These are phyloP conservation scores for Hylaea fasciaria DNA, from an alignment of 2,888 invertebrate genomes.

Conservation along the genomic window DNA sequence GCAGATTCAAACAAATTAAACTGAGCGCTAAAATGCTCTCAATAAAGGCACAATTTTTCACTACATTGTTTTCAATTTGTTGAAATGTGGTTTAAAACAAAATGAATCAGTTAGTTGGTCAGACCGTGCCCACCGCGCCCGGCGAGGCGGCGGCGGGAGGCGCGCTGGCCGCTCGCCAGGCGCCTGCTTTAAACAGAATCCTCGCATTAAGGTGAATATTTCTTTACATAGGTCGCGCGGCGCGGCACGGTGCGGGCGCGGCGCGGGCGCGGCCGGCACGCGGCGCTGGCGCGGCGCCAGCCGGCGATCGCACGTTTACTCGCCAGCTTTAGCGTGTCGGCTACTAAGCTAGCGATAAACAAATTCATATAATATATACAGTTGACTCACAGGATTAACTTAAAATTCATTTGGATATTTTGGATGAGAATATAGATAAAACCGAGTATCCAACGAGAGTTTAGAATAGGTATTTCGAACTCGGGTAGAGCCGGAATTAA, in stretches of 20 bases:
- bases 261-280: constrained; percentile 3
- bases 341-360: constrained; percentile 10
- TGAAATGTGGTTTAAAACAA: neutral
- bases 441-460: neutral
- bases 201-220: constrained; percentile 26
- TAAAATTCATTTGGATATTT: neutral
- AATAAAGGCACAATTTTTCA: no score
- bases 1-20: no score
- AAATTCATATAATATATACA: constrained; percentile 1
- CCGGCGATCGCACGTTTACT: neutral
- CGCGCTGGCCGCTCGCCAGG: constrained; percentile 7
- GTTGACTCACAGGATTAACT: neutral
- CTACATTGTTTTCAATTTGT: no score
- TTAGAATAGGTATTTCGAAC: neutral
- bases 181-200: constrained; percentile 12
- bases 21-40: no score
- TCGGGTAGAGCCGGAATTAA: no score
- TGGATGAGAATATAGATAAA: neutral
- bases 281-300: neutral
- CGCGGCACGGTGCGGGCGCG: neutral
- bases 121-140: neutral
- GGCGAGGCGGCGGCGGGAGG: neutral
- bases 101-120: neutral
- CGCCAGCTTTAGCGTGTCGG: constrained; percentile 3
- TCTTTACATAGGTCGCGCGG: constrained; percentile 6